These are phyloP conservation scores for Emberiza fucata DNA, from an alignment of 2,113 vertebrate genomes.

Conservation along the genomic window DNA sequence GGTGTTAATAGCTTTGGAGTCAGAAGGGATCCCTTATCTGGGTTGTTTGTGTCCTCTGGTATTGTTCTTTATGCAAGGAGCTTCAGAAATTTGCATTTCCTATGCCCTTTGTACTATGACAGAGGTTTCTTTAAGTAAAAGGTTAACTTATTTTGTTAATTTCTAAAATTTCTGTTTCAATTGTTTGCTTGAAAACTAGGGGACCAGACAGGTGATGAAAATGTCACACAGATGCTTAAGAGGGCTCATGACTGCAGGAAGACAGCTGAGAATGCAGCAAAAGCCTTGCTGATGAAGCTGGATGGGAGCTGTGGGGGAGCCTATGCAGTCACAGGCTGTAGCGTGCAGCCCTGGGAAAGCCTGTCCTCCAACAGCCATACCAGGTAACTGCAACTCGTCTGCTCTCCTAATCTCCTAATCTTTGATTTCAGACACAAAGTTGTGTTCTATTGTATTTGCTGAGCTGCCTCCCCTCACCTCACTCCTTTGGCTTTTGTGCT, in stretches of 20 bases:
- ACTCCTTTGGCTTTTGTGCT: not conserved
- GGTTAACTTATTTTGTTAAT: too few species aligned
- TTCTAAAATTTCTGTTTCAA: too few species aligned
- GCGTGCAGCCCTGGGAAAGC: conserved; percentile 85
- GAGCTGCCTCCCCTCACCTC: not conserved
- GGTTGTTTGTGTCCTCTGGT: too few species aligned
- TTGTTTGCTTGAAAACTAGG: conserved; percentile 71
- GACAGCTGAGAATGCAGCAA: conserved; percentile 84
- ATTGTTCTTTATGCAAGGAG: too few species aligned
- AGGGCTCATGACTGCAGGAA: conserved; percentile 85
- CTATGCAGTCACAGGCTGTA: conserved; percentile 77
- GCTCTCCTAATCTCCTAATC: not conserved
- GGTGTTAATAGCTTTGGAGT: too few species aligned
- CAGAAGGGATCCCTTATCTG: too few species aligned
- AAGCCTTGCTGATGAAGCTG: conserved; percentile 82
- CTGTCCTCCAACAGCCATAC: conserved; percentile 89
- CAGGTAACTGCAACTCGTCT: conserved; percentile 70
- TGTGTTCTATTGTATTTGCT: not conserved
- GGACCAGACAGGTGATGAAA: conserved; percentile 81
- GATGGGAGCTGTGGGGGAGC: conserved; percentile 85
- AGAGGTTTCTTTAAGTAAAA: too few species aligned
- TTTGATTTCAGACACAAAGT: not conserved
- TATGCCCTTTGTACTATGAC: too few species aligned
- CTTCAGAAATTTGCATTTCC: too few species aligned
- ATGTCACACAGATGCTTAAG: conserved; percentile 83